Base-by-base conservation (phyloP, 2,888 invertebrate species). In the Synergus gifuensis region DNA sequence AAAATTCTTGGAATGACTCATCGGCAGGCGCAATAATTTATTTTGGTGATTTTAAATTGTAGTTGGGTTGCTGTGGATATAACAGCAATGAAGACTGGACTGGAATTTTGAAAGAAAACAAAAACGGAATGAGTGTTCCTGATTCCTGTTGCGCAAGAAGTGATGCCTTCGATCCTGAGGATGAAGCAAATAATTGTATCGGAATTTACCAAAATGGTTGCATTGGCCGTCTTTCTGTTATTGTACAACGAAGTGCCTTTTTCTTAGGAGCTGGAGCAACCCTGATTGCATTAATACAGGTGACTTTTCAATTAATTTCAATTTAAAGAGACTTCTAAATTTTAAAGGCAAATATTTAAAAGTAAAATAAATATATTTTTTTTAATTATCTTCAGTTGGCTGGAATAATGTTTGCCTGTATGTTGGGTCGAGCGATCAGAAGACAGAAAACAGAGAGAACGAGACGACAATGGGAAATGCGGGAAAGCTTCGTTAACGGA, bases 391-490 rank as follows among this genome's bases (percentile, higher is more conserved):
- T 82, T 14, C 93, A 97, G 97, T 93, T 98, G 66, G 94, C 98
- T 88, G 98, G 98, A 84, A 96, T 98, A 76, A 94, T 97, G 83
- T 97, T 98, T 90, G 97, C 98, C 2, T 96, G 97, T 92, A 96
- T 97, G 93, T 93, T 98, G 91, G 98, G 97, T 80, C 95, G 96
- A 89, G 96, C 97, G 3, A 96, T 98, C 89, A 95, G 96, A 81
- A 94, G 94, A 83, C 95, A 96, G 81, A 97, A 97, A 91, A 94
- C 95, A 0, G 95, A 96, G 86, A 94, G 95, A 60, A 95, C 95
- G 88, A 94, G 95, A 79, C 94, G 95, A 77, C 94, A 94, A 77
- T 96, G 95, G 94, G 95, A 96, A 91, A 93, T 95, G 81, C 93
- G 94, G 83, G 94, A 95, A 84, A 93, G 93, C 58, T 93, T 94